Conservation (phyloP, 2,797 vertebrate species). For the Smutsia gigantea region DNA sequence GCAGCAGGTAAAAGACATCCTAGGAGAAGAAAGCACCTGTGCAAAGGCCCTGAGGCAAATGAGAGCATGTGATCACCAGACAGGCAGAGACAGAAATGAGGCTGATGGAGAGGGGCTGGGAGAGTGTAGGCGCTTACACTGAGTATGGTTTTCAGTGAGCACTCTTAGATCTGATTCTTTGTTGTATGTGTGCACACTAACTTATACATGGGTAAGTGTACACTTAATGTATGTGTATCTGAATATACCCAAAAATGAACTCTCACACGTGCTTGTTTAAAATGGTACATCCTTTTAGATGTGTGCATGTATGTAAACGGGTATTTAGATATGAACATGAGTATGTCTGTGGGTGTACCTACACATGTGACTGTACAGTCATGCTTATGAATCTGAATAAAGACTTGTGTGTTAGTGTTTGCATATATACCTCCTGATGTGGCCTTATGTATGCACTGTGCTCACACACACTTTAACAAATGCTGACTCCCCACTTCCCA, state of each 20-base stretch:
- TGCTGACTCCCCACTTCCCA: background rate
- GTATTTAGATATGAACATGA: background rate
- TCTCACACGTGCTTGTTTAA: background rate
- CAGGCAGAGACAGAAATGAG: background rate
- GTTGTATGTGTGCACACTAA: too few relatives aligned
- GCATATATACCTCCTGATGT: background rate
- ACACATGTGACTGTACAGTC: background rate
- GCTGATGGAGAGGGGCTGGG: background rate
- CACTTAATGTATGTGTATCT: background rate
- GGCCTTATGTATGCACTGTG: background rate
- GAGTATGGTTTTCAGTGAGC: background rate
- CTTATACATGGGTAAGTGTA: background rate
- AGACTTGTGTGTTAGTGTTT: background rate
- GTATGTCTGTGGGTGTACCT: background rate
- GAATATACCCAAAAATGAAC: background rate
- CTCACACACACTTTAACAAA: background rate
- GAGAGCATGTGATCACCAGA: background rate
- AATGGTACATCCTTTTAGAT: background rate
- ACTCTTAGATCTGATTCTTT: background rate
- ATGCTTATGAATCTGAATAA: background rate
- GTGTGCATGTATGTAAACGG: background rate
- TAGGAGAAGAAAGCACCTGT: background rate
- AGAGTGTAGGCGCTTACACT: background rate
- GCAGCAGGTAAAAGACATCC: background rate
- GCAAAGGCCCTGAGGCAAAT: background rate